phyloP scores from a whole-genome alignment of 2,113 vertebrate genomes.

The Microcebus murinus region DNA sequence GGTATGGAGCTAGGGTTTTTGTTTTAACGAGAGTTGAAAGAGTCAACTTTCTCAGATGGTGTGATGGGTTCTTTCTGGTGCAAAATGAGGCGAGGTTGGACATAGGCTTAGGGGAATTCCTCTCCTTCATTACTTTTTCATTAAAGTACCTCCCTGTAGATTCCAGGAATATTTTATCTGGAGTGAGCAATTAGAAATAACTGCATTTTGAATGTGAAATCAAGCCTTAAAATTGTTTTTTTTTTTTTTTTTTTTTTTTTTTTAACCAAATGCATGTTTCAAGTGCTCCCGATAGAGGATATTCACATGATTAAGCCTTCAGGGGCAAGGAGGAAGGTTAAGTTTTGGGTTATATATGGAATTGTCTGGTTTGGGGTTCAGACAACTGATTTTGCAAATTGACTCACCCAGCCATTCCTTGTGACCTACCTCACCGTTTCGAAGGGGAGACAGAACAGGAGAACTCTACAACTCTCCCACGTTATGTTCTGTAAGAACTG shows the following conservation, averaged over 20 bases:
- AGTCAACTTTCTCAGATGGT: background rate
- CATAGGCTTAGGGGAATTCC: background rate
- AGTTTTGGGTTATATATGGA: background rate
- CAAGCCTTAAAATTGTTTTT: background rate
- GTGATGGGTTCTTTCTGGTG: accelerated
- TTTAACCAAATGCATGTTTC: background rate
- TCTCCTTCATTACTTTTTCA: background rate
- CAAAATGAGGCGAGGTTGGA: background rate
- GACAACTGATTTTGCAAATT: background rate
- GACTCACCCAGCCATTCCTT: background rate
- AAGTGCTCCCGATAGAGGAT: background rate
- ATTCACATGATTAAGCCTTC: background rate
- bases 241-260: background rate
- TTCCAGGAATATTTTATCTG: background rate
- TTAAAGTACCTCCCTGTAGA: background rate
- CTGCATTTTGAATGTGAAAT: background rate
- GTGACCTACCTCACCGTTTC: background rate
- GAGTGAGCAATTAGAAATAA: background rate
- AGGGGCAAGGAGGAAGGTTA: background rate
- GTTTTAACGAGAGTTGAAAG: background rate
- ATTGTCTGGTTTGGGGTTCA: background rate
- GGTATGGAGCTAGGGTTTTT: slow-evolving; percentile 9
- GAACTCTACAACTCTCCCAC: background rate
- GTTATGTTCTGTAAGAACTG: background rate
- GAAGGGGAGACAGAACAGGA: background rate